phyloP scores from a whole-genome alignment of 1,140 invertebrate genomes.

The Gonioctena quinquepunctata region DNA sequence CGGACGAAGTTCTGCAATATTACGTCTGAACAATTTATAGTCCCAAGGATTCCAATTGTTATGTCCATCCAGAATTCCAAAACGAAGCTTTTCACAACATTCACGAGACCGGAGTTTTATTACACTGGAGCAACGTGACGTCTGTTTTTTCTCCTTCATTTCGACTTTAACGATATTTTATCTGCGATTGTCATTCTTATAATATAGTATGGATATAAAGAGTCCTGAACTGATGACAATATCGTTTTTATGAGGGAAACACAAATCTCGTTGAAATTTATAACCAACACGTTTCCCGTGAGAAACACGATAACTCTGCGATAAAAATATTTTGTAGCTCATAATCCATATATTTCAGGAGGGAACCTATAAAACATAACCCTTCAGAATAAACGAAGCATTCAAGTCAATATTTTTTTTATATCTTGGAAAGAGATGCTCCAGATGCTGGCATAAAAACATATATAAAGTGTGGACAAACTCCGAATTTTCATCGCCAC shows the following conservation, averaged over 20 bases:
- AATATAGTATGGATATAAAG: neutral
- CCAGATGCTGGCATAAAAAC: no score
- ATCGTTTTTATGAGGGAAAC: neutral
- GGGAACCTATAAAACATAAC: neutral
- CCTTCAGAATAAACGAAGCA: neutral
- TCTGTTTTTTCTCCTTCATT: neutral
- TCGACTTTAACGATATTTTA: neutral
- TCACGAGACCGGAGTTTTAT: neutral
- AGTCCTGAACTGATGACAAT: neutral
- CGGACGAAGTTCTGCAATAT: no score
- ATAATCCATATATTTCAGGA: neutral
- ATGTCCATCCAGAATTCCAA: neutral
- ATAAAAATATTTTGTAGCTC: neutral
- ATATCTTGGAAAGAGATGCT: no score
- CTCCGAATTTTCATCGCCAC: no score
- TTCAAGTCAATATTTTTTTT: no score
- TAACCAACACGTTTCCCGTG: neutral
- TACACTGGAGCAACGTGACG: neutral
- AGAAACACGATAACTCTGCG: neutral
- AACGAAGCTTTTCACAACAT: neutral
- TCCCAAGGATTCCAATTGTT: neutral
- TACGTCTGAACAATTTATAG: no score
- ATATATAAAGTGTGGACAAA: no score
- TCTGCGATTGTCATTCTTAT: neutral
- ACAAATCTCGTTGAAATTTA: neutral